phyloP scores from a whole-genome alignment of 2,797 vertebrate genomes.

The Microctenopoma steveboyesi region DNA sequence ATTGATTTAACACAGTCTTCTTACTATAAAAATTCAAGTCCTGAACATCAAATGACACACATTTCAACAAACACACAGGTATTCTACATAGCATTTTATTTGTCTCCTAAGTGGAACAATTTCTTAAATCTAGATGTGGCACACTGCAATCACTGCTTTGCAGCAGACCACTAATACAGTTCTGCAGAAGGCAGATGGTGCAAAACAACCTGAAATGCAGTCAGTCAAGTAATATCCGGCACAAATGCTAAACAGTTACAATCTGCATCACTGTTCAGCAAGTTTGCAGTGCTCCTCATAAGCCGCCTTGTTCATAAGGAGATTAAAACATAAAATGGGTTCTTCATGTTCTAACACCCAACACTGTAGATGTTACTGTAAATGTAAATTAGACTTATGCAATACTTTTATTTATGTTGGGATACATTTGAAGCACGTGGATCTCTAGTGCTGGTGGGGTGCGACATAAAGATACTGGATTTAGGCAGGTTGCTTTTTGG shows the following conservation, averaged over 20 bases:
- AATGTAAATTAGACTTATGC: constrained; percentile 40
- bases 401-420: constrained; percentile 28
- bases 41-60: background rate
- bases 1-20: background rate
- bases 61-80: constrained; percentile 2
- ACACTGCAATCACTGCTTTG: constrained; percentile 26
- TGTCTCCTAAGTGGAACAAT: constrained; percentile 1
- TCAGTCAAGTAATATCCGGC: constrained; percentile 39
- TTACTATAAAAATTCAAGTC: background rate
- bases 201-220: constrained; percentile 45
- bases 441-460: constrained; percentile 17
- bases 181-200: constrained; percentile 48
- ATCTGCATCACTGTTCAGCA: constrained; percentile 49
- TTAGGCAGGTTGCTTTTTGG: constrained; percentile 16
- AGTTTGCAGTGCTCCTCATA: constrained; percentile 36
- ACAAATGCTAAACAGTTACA: constrained; percentile 26
- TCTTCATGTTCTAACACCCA: constrained; percentile 40
- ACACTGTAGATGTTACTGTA: constrained; percentile 41
- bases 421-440: background rate
- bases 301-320: constrained; percentile 55
- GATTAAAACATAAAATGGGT: constrained; percentile 62
- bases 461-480: constrained; percentile 26
- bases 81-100: constrained; percentile 4
- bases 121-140: constrained; percentile 26
- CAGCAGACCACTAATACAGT: constrained; percentile 30